A percentile compares a stretch with the other conserved stretches of the same genome.
phyloP scores from a whole-genome alignment of 2,797 vertebrate species.

The Microchirus variegatus region DNA sequence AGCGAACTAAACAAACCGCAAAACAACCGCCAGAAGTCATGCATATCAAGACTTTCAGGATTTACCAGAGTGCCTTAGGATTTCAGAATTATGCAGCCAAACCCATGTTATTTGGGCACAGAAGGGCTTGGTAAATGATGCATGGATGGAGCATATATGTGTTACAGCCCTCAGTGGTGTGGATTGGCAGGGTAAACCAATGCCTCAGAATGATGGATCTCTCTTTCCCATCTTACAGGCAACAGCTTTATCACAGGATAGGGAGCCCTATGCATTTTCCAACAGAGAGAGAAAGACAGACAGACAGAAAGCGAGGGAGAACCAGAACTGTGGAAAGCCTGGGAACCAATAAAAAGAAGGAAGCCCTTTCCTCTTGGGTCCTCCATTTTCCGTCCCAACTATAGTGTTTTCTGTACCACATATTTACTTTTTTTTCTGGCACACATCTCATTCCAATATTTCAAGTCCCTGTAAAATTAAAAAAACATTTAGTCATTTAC shows the following conservation, averaged over 20 bases:
- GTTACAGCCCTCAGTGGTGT: slow-evolving; percentile 72
- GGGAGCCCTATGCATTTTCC: slow-evolving; percentile 71
- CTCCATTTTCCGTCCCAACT: slow-evolving; percentile 56
- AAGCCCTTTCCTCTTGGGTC: slow-evolving; percentile 61
- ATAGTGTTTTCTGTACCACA: slow-evolving; percentile 53
- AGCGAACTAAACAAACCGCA: slow-evolving; percentile 58
- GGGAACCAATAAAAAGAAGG: slow-evolving; percentile 71
- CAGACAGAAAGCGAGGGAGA: slow-evolving; percentile 41
- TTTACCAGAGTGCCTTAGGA: slow-evolving; percentile 57
- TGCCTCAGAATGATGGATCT: slow-evolving; percentile 74
- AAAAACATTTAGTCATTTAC: slow-evolving; percentile 45
- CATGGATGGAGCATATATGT: slow-evolving; percentile 65
- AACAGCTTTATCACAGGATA: slow-evolving; percentile 81
- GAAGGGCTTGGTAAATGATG: slow-evolving; percentile 74
- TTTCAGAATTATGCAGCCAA: slow-evolving; percentile 55
- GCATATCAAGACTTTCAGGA: slow-evolving; percentile 57
- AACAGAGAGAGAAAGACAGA: slow-evolving; percentile 52
- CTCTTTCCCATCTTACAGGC: slow-evolving; percentile 72
- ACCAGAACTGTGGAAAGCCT: slow-evolving; percentile 53
- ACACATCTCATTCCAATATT: slow-evolving; percentile 25
- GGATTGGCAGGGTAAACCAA: slow-evolving; percentile 68
- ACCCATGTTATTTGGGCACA: slow-evolving; percentile 61
- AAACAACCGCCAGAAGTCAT: slow-evolving; percentile 60
- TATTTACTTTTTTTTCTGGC: slow-evolving; percentile 39
- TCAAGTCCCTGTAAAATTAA: slow-evolving; percentile 37